Evolutionary conservation across 2,797 vertebrate genomes (phyloP).

Genomic region (Hydrocynus forskahlii): DNA sequence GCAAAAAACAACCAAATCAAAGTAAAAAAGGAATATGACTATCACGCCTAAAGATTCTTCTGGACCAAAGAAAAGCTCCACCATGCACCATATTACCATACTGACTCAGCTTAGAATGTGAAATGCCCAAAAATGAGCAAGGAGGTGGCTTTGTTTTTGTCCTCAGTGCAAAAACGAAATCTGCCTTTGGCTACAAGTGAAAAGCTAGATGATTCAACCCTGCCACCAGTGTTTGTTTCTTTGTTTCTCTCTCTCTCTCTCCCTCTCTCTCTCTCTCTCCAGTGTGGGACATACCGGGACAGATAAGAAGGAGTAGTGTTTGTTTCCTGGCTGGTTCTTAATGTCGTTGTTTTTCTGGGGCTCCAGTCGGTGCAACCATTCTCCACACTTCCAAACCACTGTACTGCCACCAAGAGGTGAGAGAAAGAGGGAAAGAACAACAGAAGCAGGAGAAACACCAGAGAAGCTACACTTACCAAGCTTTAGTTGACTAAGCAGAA

Average conservation of each 20-base stretch:
- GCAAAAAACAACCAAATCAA: too few species aligned
- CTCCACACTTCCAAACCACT: constrained; percentile 18
- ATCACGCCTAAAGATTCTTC: neutral
- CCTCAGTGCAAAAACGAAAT: neutral
- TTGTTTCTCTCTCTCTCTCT: too few species aligned
- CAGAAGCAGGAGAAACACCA: neutral
- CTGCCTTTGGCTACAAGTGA: neutral
- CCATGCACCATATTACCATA: neutral
- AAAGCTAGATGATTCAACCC: neutral
- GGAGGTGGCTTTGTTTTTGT: neutral
- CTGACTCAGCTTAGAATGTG: neutral
- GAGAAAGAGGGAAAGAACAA: constrained; percentile 14
- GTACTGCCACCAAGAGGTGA: constrained; percentile 9
- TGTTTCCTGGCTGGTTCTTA: constrained; percentile 32
- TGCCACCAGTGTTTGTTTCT: neutral
- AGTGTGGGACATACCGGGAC: constrained; percentile 48
- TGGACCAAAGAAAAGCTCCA: neutral
- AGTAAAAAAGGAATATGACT: too few species aligned
- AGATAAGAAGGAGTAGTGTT: neutral
- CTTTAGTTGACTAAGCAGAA: neutral
- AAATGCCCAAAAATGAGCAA: neutral
- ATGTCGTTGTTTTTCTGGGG: constrained; percentile 9
- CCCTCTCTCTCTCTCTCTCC: constrained; percentile 8
- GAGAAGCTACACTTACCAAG: neutral
- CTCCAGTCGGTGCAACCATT: constrained; percentile 18